Conservation (phyloP, 2,888 invertebrate species). For the Plemyria rubiginata region DNA sequence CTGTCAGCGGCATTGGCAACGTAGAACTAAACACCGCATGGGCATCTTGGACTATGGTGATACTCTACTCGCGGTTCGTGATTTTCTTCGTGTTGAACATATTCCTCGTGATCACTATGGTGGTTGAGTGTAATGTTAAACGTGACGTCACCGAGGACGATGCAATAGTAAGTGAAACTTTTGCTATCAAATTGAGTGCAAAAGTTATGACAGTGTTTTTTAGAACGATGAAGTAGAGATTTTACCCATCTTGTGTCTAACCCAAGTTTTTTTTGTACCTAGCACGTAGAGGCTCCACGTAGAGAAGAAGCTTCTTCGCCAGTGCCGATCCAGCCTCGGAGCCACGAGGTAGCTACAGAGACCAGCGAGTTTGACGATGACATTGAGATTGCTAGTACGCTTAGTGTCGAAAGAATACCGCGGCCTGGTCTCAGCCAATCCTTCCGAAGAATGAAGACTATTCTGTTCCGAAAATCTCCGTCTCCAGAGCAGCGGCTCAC, state of each 20-base stretch:
- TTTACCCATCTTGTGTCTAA: too few species aligned
- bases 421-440: constrained; percentile 63
- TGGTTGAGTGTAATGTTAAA: constrained; percentile 57
- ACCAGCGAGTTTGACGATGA: constrained; percentile 32
- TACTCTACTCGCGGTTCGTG: constrained; percentile 74
- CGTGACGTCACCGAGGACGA: constrained; percentile 33
- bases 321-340: constrained; percentile 6
- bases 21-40: constrained; percentile 55
- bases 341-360: constrained; percentile 30
- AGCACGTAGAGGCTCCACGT: constrained; percentile 52
- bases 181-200: background rate
- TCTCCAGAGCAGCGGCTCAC: constrained; percentile 43
- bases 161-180: constrained; percentile 43
- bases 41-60: constrained; percentile 74
- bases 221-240: too few species aligned
- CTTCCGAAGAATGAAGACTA: constrained; percentile 61
- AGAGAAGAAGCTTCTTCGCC: constrained; percentile 42
- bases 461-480: constrained; percentile 53
- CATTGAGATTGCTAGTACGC: constrained; percentile 36
- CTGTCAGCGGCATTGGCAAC: constrained; percentile 58
- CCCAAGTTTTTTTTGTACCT: background rate
- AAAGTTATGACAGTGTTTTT: too few species aligned
- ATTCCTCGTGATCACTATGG: constrained; percentile 56
- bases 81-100: constrained; percentile 79
- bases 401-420: constrained; percentile 52